Base-by-base conservation (phyloP, 2,888 invertebrate genomes). In the Dyspetes luteomarginatus region DNA sequence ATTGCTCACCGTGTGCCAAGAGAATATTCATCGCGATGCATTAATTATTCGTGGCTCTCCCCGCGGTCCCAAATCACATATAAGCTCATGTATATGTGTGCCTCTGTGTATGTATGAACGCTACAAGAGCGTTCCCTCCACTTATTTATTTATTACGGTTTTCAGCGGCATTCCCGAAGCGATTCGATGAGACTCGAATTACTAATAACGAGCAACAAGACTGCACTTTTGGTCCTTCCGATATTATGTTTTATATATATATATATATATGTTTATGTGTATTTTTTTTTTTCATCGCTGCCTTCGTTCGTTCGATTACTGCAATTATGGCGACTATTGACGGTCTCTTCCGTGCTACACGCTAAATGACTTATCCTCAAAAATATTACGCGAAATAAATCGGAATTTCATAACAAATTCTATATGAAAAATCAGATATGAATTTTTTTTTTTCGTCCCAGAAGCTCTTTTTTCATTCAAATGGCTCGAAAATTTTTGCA, bases 71-170 rank as follows among this genome's bases (percentile, higher is more conserved):
- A n/a, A n/a, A n/a, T n/a, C n/a, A n/a, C n/a, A n/a, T n/a, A n/a
- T n/a, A n/a, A n/a, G 45, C 43, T 41, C 22, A 9, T 65, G 48
- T 30, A 19, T 30, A 58, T 28, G 56, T 58, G 30, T 30, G 43
- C 41, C 28, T n/a, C 17, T 56, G 15, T 30, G 22, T 30, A 28
- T 28, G 73, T 17, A n/a, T 22, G 15, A 36, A 15, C 30, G 48
- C 30, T 48, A 45, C 12, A 17, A 36, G 43, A 26, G 48, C 26
- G n/a, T 7, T 17, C 60, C 45, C 36, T 48, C 55, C 19, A 45
- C 69, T 75, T 67, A 71, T 65, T 75, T 65, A 75, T 80, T 80
- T 65, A 75, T 75, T 73, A 50, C 56, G 50, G 43, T 58, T 69
- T 74, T 69, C 36, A 64, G 30, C 56, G 69, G n/a, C 58, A 69